phyloP scores from a whole-genome alignment of 2,888 invertebrate genomes.

The Lycocerus yunnanus region DNA sequence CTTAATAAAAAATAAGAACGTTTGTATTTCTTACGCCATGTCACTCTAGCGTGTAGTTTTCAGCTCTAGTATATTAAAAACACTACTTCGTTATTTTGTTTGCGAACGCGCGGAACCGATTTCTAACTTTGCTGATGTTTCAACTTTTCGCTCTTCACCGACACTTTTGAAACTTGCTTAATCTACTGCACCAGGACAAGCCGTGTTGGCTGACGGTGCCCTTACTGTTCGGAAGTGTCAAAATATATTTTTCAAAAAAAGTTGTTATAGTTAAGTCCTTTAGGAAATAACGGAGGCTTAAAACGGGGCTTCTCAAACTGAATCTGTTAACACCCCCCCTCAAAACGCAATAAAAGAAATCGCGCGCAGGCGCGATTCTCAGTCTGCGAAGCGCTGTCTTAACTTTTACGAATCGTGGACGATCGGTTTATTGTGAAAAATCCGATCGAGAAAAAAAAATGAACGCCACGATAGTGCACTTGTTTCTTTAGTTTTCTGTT shows the following conservation, averaged over 20 bases:
- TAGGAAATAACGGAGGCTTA: neutral
- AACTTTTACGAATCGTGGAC: neutral
- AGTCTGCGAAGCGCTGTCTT: neutral
- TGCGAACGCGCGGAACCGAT: neutral
- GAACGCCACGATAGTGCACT: neutral
- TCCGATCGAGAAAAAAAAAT: neutral
- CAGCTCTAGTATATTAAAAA: neutral
- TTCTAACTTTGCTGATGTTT: neutral
- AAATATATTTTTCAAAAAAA: neutral
- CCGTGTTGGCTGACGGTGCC: neutral
- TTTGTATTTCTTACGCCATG: neutral
- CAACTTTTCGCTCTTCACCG: neutral
- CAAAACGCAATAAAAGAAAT: neutral
- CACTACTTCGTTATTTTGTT: neutral
- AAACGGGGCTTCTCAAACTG: neutral
- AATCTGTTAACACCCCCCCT: neutral
- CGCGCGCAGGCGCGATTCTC: neutral
- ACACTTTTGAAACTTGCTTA: neutral
- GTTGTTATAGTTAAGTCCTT: neutral
- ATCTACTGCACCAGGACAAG: neutral
- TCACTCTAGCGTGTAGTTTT: neutral
- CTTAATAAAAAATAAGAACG: neutral
- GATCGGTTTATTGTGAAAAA: neutral
- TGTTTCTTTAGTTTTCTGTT: constrained; percentile 2
- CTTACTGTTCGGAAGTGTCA: neutral